Conservation (phyloP, 1,140 invertebrate genomes). For the Danaus melanippus region DNA sequence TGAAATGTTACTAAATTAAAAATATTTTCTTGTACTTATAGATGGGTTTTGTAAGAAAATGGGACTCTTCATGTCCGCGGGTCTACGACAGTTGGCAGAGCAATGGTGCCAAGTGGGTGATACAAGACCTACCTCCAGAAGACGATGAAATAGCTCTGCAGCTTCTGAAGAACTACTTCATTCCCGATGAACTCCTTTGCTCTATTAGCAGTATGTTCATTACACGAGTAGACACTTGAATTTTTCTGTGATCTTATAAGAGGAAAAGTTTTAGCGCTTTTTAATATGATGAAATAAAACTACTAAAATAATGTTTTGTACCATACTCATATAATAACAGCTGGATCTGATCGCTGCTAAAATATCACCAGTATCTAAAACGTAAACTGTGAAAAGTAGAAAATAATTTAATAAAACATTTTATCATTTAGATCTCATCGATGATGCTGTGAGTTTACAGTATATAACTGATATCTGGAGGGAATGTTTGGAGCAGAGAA, state of each 20-base stretch:
- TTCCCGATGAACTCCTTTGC: slow-evolving; percentile 42
- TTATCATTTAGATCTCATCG: slow-evolving; percentile 20
- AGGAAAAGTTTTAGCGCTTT: too few relatives aligned
- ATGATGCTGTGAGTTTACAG: slow-evolving; percentile 30
- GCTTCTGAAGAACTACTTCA: slow-evolving; percentile 31
- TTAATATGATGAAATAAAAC: too few relatives aligned
- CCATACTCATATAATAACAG: too few relatives aligned
- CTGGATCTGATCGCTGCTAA: too few relatives aligned
- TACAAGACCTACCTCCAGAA: slow-evolving; percentile 47
- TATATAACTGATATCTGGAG: slow-evolving; percentile 34
- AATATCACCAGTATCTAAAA: too few relatives aligned
- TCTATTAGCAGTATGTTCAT: slow-evolving; percentile 24
- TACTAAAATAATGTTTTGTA: too few relatives aligned
- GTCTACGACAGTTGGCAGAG: slow-evolving; percentile 38
- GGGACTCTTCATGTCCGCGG: slow-evolving; percentile 34
- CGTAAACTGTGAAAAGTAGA: too few relatives aligned
- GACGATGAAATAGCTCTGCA: slow-evolving; percentile 39
- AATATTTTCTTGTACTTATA: background rate
- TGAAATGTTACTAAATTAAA: too few relatives aligned
- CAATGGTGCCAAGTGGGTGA: slow-evolving; percentile 28
- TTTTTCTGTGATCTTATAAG: too few relatives aligned
- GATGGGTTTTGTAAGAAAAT: slow-evolving; percentile 39
- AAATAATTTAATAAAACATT: too few relatives aligned
- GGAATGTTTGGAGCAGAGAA: slow-evolving; percentile 27
- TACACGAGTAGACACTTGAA: too few relatives aligned